phyloP scores from a whole-genome alignment of 2,888 invertebrate genomes.

The Subacronicta megacephala region DNA sequence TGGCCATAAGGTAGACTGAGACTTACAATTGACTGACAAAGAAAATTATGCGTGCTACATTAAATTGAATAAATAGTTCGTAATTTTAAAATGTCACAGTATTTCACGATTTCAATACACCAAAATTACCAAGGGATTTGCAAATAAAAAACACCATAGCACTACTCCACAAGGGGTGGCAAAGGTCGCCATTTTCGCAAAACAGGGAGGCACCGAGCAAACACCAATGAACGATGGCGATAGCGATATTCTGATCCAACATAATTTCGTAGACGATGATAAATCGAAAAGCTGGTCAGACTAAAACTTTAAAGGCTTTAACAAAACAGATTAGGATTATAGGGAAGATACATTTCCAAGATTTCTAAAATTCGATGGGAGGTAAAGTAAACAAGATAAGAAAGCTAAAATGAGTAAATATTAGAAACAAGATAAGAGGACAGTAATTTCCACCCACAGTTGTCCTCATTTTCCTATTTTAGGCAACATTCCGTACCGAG shows the following conservation, averaged over 20 bases:
- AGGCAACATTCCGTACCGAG: constrained; percentile 26
- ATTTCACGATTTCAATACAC: too few species aligned
- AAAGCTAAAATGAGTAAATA: constrained; percentile 5
- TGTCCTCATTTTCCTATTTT: constrained; percentile 25
- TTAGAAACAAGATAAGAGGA: constrained; percentile 38
- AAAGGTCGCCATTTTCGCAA: constrained; percentile 41
- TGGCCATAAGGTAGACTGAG: too few species aligned
- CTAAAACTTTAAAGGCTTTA: not conserved
- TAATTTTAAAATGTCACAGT: too few species aligned
- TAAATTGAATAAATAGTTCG: too few species aligned
- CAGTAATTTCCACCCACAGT: constrained; percentile 32
- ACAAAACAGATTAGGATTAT: too few species aligned
- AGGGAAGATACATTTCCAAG: too few species aligned
- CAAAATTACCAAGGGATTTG: constrained; percentile 24
- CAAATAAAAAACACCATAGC: constrained; percentile 37
- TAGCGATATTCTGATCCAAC: constrained; percentile 4
- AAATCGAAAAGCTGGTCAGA: constrained; percentile 9
- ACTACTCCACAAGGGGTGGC: constrained; percentile 30
- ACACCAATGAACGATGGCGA: constrained; percentile 20
- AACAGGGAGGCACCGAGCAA: constrained; percentile 28
- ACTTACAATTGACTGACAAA: too few species aligned
- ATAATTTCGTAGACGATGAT: constrained; percentile 21
- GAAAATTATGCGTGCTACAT: too few species aligned
- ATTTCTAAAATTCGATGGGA: too few species aligned
- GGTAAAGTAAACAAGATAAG: too few species aligned